Conservation (phyloP, 2,888 invertebrate genomes). For the Hirtodrosophila trivittata region DNA sequence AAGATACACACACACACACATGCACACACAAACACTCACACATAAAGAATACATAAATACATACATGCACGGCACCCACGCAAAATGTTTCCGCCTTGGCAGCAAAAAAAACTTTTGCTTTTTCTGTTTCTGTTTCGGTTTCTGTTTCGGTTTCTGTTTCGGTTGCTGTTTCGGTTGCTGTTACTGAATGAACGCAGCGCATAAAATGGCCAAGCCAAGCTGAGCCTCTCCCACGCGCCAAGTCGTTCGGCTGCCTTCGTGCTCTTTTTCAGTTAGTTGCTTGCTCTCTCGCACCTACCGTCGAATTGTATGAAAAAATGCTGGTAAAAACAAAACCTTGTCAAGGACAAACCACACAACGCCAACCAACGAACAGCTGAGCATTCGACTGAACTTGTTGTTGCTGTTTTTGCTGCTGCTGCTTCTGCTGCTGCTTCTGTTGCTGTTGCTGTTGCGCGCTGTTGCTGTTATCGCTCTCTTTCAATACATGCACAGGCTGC, state of each 20-base stretch:
- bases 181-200: constrained; percentile 65
- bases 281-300: constrained; percentile 21
- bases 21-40: constrained; percentile 14
- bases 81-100: constrained; percentile 55
- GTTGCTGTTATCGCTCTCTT: constrained; percentile 10
- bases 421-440: constrained; percentile 8
- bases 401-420: constrained; percentile 29
- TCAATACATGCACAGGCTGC: constrained; percentile 46
- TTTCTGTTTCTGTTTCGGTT: constrained; percentile 15
- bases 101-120: constrained; percentile 48
- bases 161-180: constrained; percentile 27
- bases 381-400: constrained; percentile 41
- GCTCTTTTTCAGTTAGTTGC: constrained; percentile 12
- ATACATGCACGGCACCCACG: constrained; percentile 33
- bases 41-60: constrained; percentile 8
- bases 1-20: constrained; percentile 11
- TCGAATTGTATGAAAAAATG: constrained; percentile 12
- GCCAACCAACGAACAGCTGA: constrained; percentile 69
- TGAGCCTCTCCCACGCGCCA: constrained; percentile 30
- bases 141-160: too few relatives aligned
- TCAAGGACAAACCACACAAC: constrained; percentile 77
- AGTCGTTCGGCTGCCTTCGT: constrained; percentile 11
- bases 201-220: constrained; percentile 52
- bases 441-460: constrained; percentile 1
- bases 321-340: constrained; percentile 70